Evolutionary conservation across 2,888 invertebrate species (phyloP).

Genomic region (Neria commutata): DNA sequence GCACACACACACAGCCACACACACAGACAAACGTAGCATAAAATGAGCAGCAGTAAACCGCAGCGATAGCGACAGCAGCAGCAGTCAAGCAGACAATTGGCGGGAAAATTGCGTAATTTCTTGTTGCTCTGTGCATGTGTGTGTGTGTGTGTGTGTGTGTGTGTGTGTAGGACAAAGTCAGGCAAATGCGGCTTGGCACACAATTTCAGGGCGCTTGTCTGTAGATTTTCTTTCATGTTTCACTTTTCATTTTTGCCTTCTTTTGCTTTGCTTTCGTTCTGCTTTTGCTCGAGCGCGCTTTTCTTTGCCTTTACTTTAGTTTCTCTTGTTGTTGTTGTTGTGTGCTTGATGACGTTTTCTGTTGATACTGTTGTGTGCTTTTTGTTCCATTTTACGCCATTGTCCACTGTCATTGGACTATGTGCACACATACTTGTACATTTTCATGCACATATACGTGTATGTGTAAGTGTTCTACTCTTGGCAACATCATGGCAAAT

Average conservation of each 20-base stretch:
- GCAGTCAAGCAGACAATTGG: conserved; percentile 15
- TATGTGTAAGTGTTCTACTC: too few species aligned
- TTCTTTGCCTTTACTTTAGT: not conserved
- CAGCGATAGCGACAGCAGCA: not conserved
- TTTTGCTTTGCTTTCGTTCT: not conserved
- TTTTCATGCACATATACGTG: too few species aligned
- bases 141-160: not conserved
- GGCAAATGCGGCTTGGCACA: not conserved
- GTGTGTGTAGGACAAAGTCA: not conserved
- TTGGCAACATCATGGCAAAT: too few species aligned
- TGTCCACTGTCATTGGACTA: not conserved
- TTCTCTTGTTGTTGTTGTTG: conserved; percentile 5
- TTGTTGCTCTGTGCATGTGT: not conserved
- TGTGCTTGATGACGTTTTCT: not conserved
- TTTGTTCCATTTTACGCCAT: not conserved
- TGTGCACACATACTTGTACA: not conserved
- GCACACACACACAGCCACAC: too few species aligned
- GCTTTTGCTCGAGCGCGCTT: not conserved
- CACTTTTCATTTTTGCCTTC: not conserved
- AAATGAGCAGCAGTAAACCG: not conserved
- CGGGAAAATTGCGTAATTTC: conserved; percentile 16
- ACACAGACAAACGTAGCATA: not conserved
- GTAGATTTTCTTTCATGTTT: not conserved
- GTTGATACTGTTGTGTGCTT: not conserved
- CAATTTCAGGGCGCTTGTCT: not conserved